Evolutionary conservation across 2,888 invertebrate species (phyloP).

Genomic region (Phengaris arion): DNA sequence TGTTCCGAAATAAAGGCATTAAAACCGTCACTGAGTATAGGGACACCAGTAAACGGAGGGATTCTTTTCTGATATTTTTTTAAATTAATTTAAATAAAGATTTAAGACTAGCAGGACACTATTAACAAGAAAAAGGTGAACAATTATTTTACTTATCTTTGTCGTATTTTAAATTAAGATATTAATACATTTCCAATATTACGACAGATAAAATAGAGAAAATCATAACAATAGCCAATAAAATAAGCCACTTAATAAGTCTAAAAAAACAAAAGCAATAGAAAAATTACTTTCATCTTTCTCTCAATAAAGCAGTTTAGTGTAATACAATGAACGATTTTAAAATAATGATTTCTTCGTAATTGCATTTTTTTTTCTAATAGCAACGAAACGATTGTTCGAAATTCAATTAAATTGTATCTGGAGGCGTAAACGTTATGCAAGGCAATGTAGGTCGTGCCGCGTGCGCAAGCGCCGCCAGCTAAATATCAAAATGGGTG

Average conservation of each 20-base stretch:
- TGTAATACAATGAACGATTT: conserved; percentile 11
- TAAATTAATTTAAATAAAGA: too few relatives aligned
- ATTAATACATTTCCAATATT: too few relatives aligned
- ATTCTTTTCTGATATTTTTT: too few relatives aligned
- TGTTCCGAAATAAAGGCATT: too few relatives aligned
- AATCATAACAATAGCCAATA: conserved; percentile 6
- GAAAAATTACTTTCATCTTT: conserved; percentile 6
- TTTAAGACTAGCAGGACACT: too few relatives aligned
- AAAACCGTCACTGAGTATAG: too few relatives aligned
- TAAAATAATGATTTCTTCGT: conserved; percentile 18
- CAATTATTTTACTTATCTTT: too few relatives aligned
- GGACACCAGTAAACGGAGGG: too few relatives aligned
- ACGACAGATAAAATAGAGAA: not conserved
- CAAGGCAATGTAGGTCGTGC: conserved; percentile 50
- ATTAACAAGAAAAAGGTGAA: too few relatives aligned
- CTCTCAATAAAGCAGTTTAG: conserved; percentile 7
- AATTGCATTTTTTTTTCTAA: conserved; percentile 25
- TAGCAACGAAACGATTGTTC: conserved; percentile 33
- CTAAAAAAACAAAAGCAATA: not conserved
- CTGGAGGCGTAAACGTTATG: conserved; percentile 49
- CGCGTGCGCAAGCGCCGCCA: conserved; percentile 41
- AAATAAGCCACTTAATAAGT: not conserved
- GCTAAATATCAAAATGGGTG: conserved; percentile 28
- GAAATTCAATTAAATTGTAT: conserved; percentile 48
- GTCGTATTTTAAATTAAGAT: too few relatives aligned